Base-by-base conservation (phyloP, 1,140 invertebrate species). In the Lepidurus packardi region DNA sequence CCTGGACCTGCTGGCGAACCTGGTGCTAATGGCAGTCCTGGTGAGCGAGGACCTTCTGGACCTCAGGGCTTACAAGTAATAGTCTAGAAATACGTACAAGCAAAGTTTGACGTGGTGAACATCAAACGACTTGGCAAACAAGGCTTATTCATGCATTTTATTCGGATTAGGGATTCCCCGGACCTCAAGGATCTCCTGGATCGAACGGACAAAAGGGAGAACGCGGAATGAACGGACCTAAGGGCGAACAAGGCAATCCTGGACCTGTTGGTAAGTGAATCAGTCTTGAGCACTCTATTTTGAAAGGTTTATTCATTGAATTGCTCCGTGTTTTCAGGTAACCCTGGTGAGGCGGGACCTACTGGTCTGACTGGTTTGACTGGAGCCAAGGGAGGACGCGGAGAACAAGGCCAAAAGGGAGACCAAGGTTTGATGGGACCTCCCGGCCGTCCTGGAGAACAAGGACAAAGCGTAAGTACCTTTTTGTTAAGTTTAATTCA, bases 131-230 rank as follows among this genome's bases (percentile, higher is more conserved):
- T n/a, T 43, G 4, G 1, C 73, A 42, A 24, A 10, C 8, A 73
- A 43, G 16, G 3, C 10, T 1, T 34, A 75, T 43, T 9, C 10
- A 3, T 13, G 1, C 1, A 41, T 41, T 78, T 73, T 79, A 25
- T 16, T 76, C 24, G 21, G 6, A 13, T 73, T 25, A 53, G 45
- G 90, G 90, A 73, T 91, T 90, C 78, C 88, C 90, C 24, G 91
- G 91, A 25, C 86, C 87, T 25, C 87, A 87, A 79, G 92, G 93
- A 43, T 83, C 90, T 42, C 85, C 89, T 47, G 93, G 92, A 76
- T 84, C 89, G 80, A 87, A 90, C 1, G 93, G 92, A 47, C 82
- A 88, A 1, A 93, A 93, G 84, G 93, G 93, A 77, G 91, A 92
- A 80, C 85, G 90, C 81, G 92, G 92, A 73, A 87, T 90, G 79